Evolutionary conservation across 2,888 invertebrate species (phyloP).

Genomic region (Aelia acuminata): DNA sequence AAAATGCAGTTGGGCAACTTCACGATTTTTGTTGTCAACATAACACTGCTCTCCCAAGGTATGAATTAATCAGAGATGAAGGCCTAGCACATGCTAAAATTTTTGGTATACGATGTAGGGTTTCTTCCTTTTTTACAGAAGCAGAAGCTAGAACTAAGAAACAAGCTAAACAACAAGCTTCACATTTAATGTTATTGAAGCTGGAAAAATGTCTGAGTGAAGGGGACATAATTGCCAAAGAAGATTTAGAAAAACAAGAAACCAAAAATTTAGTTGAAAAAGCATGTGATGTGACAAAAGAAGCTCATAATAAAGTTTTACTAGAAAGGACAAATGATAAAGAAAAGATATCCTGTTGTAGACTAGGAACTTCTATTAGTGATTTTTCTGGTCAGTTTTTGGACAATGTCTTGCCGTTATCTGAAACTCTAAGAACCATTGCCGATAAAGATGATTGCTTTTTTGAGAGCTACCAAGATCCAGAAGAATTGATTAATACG

Average conservation of each 20-base stretch:
- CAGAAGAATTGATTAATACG: neutral
- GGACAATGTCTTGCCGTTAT: conserved; percentile 23
- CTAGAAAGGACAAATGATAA: conserved; percentile 14
- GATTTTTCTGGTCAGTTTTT: conserved; percentile 9
- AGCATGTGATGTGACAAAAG: conserved; percentile 5
- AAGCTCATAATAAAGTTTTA: neutral
- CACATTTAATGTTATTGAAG: conserved; percentile 68
- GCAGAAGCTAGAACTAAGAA: conserved; percentile 77
- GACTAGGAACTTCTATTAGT: conserved; percentile 19
- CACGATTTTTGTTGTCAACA: conserved; percentile 69
- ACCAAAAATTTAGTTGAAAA: neutral
- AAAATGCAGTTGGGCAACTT: conserved; percentile 67
- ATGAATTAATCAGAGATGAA: conserved; percentile 74
- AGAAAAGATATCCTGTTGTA: neutral
- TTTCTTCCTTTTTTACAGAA: conserved; percentile 73
- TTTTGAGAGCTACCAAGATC: neutral
- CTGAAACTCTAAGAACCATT: neutral
- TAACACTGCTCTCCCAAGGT: conserved; percentile 73
- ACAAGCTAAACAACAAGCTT: conserved; percentile 77
- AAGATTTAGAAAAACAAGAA: neutral
- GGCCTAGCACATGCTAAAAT: conserved; percentile 78
- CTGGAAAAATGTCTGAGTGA: conserved; percentile 62
- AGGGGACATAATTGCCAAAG: neutral
- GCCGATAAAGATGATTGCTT: neutral
- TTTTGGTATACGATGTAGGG: conserved; percentile 75